Percentiles rank a stretch among this genome's conserved stretches.
These are phyloP conservation scores for Xyrichtys novacula DNA, from an alignment of 2,797 vertebrate species.

Conservation along the genomic window DNA sequence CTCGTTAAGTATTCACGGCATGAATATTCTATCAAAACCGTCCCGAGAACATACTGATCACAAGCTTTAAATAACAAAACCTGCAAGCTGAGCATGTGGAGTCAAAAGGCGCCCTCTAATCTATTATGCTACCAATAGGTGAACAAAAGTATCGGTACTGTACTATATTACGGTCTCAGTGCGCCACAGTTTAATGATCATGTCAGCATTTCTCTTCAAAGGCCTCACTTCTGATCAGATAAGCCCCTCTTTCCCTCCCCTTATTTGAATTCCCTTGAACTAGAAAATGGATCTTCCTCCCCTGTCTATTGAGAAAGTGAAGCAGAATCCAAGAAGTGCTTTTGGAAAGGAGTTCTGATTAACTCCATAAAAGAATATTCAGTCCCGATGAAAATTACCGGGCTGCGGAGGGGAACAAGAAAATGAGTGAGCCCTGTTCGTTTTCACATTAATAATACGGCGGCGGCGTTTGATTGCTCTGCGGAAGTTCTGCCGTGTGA, in stretches of 20 bases:
- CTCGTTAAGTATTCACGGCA: conserved; percentile 68
- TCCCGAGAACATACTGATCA: conserved; percentile 71
- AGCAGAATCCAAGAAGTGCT: conserved; percentile 65
- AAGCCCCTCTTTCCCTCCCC: conserved; percentile 71
- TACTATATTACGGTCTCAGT: conserved; percentile 70
- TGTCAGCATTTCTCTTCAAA: conserved; percentile 87
- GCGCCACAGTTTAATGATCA: conserved; percentile 81
- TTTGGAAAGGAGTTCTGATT: conserved; percentile 69
- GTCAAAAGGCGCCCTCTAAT: conserved; percentile 78
- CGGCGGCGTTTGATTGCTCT: neutral
- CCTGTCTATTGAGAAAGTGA: conserved; percentile 60
- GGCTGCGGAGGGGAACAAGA: conserved; percentile 17
- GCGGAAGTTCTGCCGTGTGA: neutral
- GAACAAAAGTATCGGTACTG: conserved; percentile 80
- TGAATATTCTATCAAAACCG: conserved; percentile 80
- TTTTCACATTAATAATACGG: conserved; percentile 12
- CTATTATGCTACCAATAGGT: conserved; percentile 82
- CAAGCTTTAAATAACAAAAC: conserved; percentile 76
- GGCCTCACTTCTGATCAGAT: conserved; percentile 80
- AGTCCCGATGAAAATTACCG: conserved; percentile 41
- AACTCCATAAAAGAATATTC: conserved; percentile 70
- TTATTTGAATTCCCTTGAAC: conserved; percentile 82
- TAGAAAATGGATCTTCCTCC: conserved; percentile 71
- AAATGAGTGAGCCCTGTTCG: neutral
- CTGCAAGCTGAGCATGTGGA: conserved; percentile 78